Conservation (phyloP, 2,113 vertebrate species). For the Pyrgilauda ruficollis region DNA sequence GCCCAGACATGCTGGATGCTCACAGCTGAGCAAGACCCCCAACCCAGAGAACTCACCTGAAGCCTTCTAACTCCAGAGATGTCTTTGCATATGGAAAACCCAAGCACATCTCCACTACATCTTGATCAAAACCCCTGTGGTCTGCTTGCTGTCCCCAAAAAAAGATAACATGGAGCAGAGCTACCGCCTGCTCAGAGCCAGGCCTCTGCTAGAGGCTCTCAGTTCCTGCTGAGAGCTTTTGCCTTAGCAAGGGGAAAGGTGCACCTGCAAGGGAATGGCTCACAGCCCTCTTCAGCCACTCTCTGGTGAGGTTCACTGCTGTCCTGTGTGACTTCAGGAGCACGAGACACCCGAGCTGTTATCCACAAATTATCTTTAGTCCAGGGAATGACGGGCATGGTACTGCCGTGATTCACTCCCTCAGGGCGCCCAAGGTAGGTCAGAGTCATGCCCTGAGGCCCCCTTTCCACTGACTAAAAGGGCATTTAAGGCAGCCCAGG, state of each 20-base stretch:
- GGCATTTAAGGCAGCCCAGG: background rate
- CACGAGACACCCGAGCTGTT: background rate
- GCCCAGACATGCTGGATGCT: rapidly evolving
- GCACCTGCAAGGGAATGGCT: background rate
- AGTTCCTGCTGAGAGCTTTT: background rate
- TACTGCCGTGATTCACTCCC: background rate
- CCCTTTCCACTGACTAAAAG: background rate
- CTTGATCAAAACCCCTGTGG: rapidly evolving
- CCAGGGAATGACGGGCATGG: background rate
- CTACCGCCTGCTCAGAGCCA: background rate
- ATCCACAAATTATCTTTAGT: background rate
- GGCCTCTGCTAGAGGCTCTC: no score
- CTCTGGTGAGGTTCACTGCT: background rate
- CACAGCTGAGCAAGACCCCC: background rate
- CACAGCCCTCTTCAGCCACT: rapidly evolving
- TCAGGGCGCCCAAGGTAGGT: background rate
- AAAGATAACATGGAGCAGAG: background rate
- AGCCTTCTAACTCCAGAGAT: background rate
- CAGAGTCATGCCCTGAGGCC: background rate
- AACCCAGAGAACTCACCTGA: background rate
- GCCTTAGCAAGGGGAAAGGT: background rate
- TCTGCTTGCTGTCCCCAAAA: background rate
- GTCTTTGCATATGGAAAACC: background rate
- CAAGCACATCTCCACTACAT: background rate
- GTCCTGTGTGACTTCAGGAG: background rate